Conservation (phyloP, 2,797 vertebrate species). For the Botia almorhae region DNA sequence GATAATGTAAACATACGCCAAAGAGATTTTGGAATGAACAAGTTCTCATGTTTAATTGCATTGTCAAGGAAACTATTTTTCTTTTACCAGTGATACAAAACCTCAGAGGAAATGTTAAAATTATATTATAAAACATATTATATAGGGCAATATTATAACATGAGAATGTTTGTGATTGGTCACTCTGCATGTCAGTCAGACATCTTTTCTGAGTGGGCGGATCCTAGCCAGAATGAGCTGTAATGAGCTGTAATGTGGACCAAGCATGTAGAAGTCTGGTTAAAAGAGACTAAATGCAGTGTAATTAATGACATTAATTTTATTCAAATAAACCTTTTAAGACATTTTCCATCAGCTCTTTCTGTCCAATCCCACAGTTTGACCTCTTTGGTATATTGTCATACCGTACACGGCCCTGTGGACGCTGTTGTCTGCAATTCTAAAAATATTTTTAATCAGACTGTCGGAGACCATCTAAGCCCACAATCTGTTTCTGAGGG, state of each 20-base stretch:
- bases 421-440: background rate
- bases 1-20: background rate
- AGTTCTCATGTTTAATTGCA: background rate
- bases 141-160: background rate
- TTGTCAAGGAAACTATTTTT: background rate
- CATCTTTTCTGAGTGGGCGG: background rate
- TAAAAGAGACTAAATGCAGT: background rate
- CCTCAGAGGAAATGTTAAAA: no score
- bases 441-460: conserved; percentile 21
- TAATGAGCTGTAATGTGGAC: background rate
- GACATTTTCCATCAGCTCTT: background rate
- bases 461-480: conserved; percentile 19
- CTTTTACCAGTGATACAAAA: background rate
- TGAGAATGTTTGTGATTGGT: background rate
- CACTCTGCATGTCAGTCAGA: background rate
- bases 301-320: background rate
- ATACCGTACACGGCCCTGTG: background rate
- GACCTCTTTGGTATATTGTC: background rate
- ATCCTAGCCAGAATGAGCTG: background rate
- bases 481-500: conserved; percentile 30
- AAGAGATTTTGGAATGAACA: conserved; percentile 6
- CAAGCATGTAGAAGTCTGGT: background rate
- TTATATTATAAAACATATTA: background rate
- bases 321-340: background rate
- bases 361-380: background rate